Evolutionary conservation across 2,888 invertebrate genomes (phyloP), one percentile per base, ranked within the genome.

Genomic region (Loripinus fragilis): DNA sequence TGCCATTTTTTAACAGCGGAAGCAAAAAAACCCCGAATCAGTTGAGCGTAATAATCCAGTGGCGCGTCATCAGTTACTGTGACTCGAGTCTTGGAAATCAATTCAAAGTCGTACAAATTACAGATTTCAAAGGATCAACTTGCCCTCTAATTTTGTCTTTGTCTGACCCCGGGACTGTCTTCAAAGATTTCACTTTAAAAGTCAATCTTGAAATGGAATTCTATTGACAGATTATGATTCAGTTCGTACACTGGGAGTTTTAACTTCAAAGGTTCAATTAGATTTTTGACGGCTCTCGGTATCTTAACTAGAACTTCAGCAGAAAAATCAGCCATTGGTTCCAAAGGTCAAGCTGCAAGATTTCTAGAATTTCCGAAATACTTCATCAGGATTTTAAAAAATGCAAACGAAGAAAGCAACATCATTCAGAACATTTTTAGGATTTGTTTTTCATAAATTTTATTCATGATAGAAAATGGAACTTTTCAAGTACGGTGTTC

Each of bases 151-250:
- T 38, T 60, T 60, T 33, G 23, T 60, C 28, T 60, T 20, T 60
- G 60, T 60, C 60, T 60, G 60, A 60, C 60, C 60, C n/a, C 28
- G 17, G 60, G 60, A 60, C 60, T 12, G 12, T 60, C 28, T 60
- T 60, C 60, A 60, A 60, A 60, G 60, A 60, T 60, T 60, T 60
- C 33, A 60, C 33, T 60, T 33, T 60, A 60, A 60, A 60, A 60
- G 23, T 60, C 60, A 60, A 28, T 60, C 5, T 60, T 28, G 12
- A 33, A 60, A 30, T 60, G 60, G 60, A 60, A 60, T 60, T 60
- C 17, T 60, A 60, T 60, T 60, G 60, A 20, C 60, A 60, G 30
- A 12, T 45, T 12, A 45, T 45, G 15, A 45, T 45, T 12, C 17
- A 45, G 45, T 25, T 60, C 28, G 60, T 60, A 28, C 60, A 33